phyloP scores from a whole-genome alignment of 1,140 invertebrate species.

The Propsilocerus akamusi region DNA sequence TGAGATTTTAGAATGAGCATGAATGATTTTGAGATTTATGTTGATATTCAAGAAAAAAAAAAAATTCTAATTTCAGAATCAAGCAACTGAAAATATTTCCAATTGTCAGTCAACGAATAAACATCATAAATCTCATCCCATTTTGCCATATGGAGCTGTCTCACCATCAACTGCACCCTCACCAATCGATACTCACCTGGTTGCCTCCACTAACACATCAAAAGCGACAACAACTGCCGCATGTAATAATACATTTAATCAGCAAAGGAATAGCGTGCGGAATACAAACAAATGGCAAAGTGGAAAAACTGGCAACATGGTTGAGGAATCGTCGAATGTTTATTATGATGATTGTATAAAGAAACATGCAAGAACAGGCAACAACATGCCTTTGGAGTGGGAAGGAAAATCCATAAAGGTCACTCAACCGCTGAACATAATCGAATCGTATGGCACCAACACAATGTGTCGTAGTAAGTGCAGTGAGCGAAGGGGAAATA shows the following conservation, averaged over 20 bases:
- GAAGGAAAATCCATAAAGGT: neutral
- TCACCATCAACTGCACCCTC: neutral
- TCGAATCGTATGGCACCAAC: too few species aligned
- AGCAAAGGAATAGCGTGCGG: neutral
- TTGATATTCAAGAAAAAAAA: too few species aligned
- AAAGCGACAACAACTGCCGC: neutral
- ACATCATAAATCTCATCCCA: neutral
- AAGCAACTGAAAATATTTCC: neutral
- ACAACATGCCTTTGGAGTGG: too few species aligned
- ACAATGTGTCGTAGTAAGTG: too few species aligned
- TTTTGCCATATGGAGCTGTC: neutral
- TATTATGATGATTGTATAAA: neutral
- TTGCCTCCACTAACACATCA: neutral
- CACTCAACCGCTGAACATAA: neutral
- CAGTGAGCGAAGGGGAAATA: neutral
- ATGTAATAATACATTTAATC: neutral
- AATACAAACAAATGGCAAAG: neutral
- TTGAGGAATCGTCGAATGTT: neutral
- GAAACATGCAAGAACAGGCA: neutral
- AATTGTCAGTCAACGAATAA: constrained; percentile 1
- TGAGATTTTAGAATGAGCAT: too few species aligned
- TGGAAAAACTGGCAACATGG: neutral
- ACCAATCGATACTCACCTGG: constrained; percentile 1
- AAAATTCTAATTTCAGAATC: too few species aligned
- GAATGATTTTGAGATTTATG: too few species aligned